Conservation (phyloP, 2,888 invertebrate genomes). For the Microplitis deprimator region DNA sequence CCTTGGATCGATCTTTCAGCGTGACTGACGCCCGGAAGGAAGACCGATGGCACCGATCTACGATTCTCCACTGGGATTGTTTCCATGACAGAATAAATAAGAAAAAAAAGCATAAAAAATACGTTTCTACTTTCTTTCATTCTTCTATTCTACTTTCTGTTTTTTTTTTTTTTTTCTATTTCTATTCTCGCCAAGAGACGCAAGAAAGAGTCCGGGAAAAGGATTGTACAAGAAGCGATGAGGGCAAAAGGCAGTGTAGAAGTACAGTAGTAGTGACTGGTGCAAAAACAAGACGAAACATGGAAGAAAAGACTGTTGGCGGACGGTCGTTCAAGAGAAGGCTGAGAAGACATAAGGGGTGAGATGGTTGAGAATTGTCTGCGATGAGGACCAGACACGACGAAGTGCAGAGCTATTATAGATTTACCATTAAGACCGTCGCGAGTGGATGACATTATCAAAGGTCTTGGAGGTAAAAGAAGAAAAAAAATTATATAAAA, state of each 20-base stretch:
- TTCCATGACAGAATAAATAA: slow-evolving; percentile 43
- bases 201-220: slow-evolving; percentile 33
- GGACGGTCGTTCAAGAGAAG: slow-evolving; percentile 23
- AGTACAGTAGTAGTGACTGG: neutral
- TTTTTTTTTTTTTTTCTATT: slow-evolving; percentile 1
- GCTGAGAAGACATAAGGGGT: slow-evolving; percentile 15
- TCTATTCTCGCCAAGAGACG: slow-evolving; percentile 3
- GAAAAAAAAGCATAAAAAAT: slow-evolving; percentile 22
- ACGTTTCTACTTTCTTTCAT: slow-evolving; percentile 4
- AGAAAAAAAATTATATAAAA: slow-evolving; percentile 6
- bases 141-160: neutral
- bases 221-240: slow-evolving; percentile 31
- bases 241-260: slow-evolving; percentile 22
- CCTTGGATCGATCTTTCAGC: slow-evolving; percentile 50
- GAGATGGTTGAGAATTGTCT: slow-evolving; percentile 34
- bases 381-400: slow-evolving; percentile 32
- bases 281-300: slow-evolving; percentile 39
- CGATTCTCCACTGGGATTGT: slow-evolving; percentile 51
- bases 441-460: slow-evolving; percentile 45
- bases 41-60: slow-evolving; percentile 50
- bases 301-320: slow-evolving; percentile 25
- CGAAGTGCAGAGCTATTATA: slow-evolving; percentile 45
- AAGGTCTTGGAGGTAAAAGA: slow-evolving; percentile 31
- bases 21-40: slow-evolving; percentile 40
- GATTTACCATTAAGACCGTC: slow-evolving; percentile 52